phyloP scores from a whole-genome alignment of 2,888 invertebrate species.

The Zaprionus lineosus region DNA sequence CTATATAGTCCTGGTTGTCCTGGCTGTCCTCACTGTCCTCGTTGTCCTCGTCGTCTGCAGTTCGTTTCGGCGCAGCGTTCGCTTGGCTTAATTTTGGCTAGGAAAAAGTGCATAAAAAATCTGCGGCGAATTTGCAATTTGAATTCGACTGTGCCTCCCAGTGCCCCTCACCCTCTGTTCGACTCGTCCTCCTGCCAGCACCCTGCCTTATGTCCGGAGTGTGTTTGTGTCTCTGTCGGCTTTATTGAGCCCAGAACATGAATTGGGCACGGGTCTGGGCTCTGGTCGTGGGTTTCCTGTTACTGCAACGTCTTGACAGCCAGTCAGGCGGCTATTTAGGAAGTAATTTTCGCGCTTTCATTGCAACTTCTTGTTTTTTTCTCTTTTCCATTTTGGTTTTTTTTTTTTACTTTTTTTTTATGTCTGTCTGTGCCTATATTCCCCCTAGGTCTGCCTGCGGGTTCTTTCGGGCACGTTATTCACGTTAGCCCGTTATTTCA shows the following conservation, averaged over 20 bases:
- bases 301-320: slow-evolving; percentile 59
- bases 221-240: slow-evolving; percentile 45
- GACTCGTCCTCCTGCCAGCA: not conserved
- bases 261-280: slow-evolving; percentile 41
- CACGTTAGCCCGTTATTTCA: slow-evolving; percentile 68
- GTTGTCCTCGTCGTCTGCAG: slow-evolving; percentile 52
- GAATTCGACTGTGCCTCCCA: slow-evolving; percentile 57
- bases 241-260: slow-evolving; percentile 66
- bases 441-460: slow-evolving; percentile 46
- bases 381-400: no score
- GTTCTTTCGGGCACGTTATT: slow-evolving; percentile 70
- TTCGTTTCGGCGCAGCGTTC: slow-evolving; percentile 64
- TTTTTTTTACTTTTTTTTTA: slow-evolving; percentile 4
- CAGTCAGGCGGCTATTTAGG: slow-evolving; percentile 77
- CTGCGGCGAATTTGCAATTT: slow-evolving; percentile 77
- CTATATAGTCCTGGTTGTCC: slow-evolving; percentile 17
- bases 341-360: slow-evolving; percentile 77
- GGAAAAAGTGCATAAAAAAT: slow-evolving; percentile 77
- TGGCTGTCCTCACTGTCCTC: slow-evolving; percentile 42
- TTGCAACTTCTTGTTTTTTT: slow-evolving; percentile 48
- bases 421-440: slow-evolving; percentile 27
- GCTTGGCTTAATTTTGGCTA: slow-evolving; percentile 74
- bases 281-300: slow-evolving; percentile 10
- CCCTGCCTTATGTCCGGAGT: not conserved
- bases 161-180: not conserved